phyloP scores from a whole-genome alignment of 2,888 invertebrate genomes.

The Odontomyia ornata region DNA sequence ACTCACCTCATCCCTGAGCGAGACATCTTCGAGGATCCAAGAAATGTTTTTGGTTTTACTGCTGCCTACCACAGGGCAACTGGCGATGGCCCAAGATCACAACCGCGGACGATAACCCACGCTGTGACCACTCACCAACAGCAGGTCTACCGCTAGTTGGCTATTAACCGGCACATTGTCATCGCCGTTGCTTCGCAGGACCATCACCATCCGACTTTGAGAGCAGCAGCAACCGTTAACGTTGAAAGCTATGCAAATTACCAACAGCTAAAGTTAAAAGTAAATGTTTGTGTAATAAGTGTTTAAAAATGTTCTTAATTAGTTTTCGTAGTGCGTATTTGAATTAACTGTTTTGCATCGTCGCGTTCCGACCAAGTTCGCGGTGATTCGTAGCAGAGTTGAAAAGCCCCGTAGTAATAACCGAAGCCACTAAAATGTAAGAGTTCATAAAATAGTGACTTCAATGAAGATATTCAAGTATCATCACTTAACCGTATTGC shows the following conservation, averaged over 20 bases:
- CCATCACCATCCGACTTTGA: background rate
- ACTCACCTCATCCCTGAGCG: conserved; percentile 27
- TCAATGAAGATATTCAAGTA: background rate
- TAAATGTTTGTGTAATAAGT: conserved; percentile 14
- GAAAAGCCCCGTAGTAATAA: background rate
- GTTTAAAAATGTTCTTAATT: conserved; percentile 19
- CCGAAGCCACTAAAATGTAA: conserved; percentile 9
- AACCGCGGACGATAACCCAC: conserved; percentile 6
- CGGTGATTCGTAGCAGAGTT: background rate
- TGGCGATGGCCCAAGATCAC: conserved; percentile 34
- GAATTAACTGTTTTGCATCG: background rate
- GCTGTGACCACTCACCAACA: background rate
- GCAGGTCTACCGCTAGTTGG: conserved; percentile 22
- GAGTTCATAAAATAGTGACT: conserved; percentile 6
- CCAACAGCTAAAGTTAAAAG: conserved; percentile 15
- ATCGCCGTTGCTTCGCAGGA: conserved; percentile 6
- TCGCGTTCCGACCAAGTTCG: background rate
- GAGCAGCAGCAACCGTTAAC: background rate
- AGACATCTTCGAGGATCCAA: background rate
- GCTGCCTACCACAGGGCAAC: conserved; percentile 20
- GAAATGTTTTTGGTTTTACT: background rate
- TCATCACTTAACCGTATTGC: conserved; percentile 10
- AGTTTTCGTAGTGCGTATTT: background rate
- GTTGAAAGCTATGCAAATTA: background rate
- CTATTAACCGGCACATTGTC: conserved; percentile 12